Conservation (phyloP, 2,797 vertebrate genomes). For the Steatocranus sp. region DNA sequence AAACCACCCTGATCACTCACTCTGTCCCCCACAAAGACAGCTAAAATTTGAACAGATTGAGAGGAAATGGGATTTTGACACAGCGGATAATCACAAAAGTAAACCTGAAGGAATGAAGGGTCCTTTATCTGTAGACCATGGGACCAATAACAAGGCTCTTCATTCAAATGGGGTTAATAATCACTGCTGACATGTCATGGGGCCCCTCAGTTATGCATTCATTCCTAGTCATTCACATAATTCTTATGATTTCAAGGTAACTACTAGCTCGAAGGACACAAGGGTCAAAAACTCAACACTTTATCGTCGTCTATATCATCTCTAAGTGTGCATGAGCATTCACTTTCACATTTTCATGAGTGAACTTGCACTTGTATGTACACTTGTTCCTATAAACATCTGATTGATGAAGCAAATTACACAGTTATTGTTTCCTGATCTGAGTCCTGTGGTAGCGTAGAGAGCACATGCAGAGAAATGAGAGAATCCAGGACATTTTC, state of each 20-base stretch:
- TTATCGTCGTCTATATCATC: no score
- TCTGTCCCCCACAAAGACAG: background rate
- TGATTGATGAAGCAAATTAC: background rate
- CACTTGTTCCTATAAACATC: background rate
- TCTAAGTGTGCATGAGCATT: background rate
- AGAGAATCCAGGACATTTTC: background rate
- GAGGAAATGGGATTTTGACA: background rate
- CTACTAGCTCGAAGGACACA: background rate
- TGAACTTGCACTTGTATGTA: background rate
- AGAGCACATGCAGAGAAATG: background rate
- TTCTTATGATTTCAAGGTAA: conserved; percentile 33
- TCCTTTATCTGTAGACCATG: conserved; percentile 36
- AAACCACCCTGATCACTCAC: background rate
- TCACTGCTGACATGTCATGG: conserved; percentile 36
- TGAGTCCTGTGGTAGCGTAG: background rate
- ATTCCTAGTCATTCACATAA: conserved; percentile 25
- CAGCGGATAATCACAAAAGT: conserved; percentile 1
- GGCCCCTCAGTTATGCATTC: conserved; percentile 38
- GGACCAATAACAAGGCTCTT: background rate
- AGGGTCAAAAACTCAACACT: conserved; percentile 22
- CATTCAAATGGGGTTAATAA: conserved; percentile 38
- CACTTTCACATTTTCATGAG: background rate
- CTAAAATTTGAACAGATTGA: background rate
- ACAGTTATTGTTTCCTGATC: background rate
- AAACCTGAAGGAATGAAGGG: background rate